Conservation (phyloP, 2,888 invertebrate genomes). For the Clunio marinus region DNA sequence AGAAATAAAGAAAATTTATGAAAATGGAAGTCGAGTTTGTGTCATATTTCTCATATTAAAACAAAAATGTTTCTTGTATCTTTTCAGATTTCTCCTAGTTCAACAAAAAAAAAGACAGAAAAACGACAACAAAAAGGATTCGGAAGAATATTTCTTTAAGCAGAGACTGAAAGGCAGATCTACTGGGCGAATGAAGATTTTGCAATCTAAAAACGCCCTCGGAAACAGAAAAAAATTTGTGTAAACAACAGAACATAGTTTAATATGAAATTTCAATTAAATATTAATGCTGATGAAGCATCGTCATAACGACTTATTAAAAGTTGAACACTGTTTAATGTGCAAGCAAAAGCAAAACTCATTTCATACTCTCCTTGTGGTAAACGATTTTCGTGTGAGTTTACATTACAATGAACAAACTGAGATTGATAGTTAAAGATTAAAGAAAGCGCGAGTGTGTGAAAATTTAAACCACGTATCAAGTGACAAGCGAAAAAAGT, state of each 20-base stretch:
- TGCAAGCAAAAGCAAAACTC: not conserved
- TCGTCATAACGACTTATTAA: not conserved
- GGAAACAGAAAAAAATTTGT: no score
- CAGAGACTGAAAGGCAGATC: no score
- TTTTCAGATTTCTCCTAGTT: not conserved
- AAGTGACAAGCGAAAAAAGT: not conserved
- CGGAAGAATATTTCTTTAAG: no score
- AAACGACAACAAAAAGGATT: no score
- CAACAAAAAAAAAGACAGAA: not conserved
- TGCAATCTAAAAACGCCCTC: no score
- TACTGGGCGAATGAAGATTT: no score
- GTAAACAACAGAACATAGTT: slow-evolving; percentile 1
- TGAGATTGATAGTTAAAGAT: no score
- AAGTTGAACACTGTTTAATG: slow-evolving; percentile 2
- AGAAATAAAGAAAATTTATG: slow-evolving; percentile 20
- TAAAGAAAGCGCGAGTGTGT: no score
- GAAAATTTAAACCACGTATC: no score
- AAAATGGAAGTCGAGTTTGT: slow-evolving; percentile 25
- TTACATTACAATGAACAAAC: no score
- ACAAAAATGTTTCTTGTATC: slow-evolving; percentile 18
- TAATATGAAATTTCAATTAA: slow-evolving; percentile 10
- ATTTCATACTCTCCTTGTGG: not conserved
- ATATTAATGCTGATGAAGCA: not conserved
- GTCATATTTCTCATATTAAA: slow-evolving; percentile 20
- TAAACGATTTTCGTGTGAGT: no score